These are phyloP conservation scores for Drosophila testacea DNA, from an alignment of 2,888 invertebrate genomes.

Conservation along the genomic window DNA sequence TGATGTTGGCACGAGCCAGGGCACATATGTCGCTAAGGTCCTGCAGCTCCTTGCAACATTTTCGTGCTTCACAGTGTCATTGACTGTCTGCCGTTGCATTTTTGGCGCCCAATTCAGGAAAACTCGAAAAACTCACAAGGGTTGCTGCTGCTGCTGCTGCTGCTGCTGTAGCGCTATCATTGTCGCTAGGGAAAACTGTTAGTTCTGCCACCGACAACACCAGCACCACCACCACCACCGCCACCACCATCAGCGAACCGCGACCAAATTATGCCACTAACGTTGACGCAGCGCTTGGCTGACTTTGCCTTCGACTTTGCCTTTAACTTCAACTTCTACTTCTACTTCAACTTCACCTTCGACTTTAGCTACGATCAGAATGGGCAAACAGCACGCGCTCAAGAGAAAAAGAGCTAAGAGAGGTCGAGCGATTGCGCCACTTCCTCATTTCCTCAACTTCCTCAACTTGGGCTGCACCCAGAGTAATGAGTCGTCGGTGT, in stretches of 20 bases:
- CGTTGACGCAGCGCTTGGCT: constrained; percentile 72
- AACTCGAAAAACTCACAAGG: constrained; percentile 68
- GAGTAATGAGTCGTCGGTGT: constrained; percentile 73
- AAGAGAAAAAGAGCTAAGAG: constrained; percentile 8
- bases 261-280: constrained; percentile 73
- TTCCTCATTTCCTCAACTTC: constrained; percentile 69
- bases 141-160: constrained; percentile 50
- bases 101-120: constrained; percentile 72
- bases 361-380: constrained; percentile 37
- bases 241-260: constrained; percentile 62
- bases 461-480: constrained; percentile 54
- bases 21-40: constrained; percentile 67
- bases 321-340: constrained; percentile 37
- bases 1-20: constrained; percentile 73
- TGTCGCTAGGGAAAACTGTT: constrained; percentile 72
- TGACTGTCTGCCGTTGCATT: constrained; percentile 47
- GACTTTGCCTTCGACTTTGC: constrained; percentile 37
- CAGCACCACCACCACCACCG: constrained; percentile 35
- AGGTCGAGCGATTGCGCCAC: constrained; percentile 21
- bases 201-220: constrained; percentile 60
- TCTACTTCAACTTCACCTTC: constrained; percentile 19
- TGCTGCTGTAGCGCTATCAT: neutral
- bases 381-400: constrained; percentile 73
- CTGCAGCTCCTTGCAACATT: constrained; percentile 29
- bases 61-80: constrained; percentile 54